Percentiles rank a stretch among this genome's conserved stretches.
Evolutionary conservation across 2,888 invertebrate genomes (phyloP).

Genomic region (Idaea straminata): DNA sequence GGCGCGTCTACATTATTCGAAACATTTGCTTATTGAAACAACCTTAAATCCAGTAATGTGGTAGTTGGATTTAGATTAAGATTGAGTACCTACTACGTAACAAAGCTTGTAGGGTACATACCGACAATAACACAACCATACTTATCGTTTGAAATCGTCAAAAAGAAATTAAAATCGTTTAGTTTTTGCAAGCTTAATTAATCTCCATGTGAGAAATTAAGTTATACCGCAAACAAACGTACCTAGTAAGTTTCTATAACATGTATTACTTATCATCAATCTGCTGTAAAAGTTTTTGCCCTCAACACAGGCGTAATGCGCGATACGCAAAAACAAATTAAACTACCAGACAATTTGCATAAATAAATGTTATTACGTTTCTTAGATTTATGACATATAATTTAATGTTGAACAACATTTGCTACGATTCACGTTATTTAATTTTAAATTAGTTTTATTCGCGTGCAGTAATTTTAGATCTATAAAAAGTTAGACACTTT

Average conservation of each 20-base stretch:
- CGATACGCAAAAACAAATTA: constrained; percentile 28
- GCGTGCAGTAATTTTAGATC: constrained; percentile 40
- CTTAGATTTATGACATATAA: constrained; percentile 34
- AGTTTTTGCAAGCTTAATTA: no score
- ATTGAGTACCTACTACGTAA: no score
- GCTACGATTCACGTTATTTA: constrained; percentile 26
- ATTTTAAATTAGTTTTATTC: constrained; percentile 40
- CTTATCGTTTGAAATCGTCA: no score
- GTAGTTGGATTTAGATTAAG: neutral
- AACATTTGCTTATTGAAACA: neutral
- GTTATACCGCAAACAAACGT: neutral
- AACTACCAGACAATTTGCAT: constrained; percentile 26
- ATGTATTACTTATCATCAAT: neutral
- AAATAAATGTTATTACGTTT: constrained; percentile 30
- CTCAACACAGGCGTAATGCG: constrained; percentile 15
- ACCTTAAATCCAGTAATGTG: neutral
- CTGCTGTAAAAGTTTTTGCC: constrained; percentile 13
- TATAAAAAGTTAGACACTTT: constrained; percentile 47
- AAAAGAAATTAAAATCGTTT: no score
- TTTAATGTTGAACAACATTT: constrained; percentile 24
- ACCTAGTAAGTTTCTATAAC: neutral
- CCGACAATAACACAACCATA: no score
- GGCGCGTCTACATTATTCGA: neutral
- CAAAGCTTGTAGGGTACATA: no score
- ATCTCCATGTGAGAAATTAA: no score